Evolutionary conservation across 1,140 invertebrate genomes (phyloP), one percentile per base, ranked within the genome.

Genomic region (Wasmannia auropunctata): DNA sequence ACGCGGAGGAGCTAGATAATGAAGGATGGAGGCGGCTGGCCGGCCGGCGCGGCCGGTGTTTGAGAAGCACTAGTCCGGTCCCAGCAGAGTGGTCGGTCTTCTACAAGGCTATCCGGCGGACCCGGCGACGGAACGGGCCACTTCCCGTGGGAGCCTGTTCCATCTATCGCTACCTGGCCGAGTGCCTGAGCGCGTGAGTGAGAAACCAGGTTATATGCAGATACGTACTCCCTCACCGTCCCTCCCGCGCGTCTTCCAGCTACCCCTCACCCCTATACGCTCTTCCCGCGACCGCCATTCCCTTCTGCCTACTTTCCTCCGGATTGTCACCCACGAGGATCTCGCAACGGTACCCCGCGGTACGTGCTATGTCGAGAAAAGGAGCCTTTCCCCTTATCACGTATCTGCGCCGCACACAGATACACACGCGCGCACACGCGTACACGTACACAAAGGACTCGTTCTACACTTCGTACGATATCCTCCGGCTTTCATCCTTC

Each of bases 61-160:
- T 92, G 92, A 92, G 91, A 91, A 93, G 92, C 92, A 93, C 92
- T 93, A 93, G 90, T 86, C 87, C 72, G 87, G 81, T 92, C 92
- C 88, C 91, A 84, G 80, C 81, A 88, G 92, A 92, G 89, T 92
- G 87, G 88, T 92, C 88, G 88, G 90, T 90, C 90, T 90, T 88
- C 91, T 91, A 70, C 63, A 34, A 87, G 86, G 88, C 86, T 88
- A 89, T 88, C 86, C 84, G 70, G 51, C 69, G 51, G 75, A 69
- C 72, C 76, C 60, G 37, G 70, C n/a, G 56, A 46, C 58, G 72
- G 67, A 84, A 81, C 79, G 86, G 87, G 87, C 86, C 88, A 87
- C 88, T 90, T 91, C 90, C 90, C 90, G 46, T 77, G 90, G 88
- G 90, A 91, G 54, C 51, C 72, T 80, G 84, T 86, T 81, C 40